A percentile compares a stretch with the other conserved stretches of the same genome.
These are phyloP conservation scores for Andrena hattorfiana DNA, from an alignment of 2,888 invertebrate species.

Conservation along the genomic window DNA sequence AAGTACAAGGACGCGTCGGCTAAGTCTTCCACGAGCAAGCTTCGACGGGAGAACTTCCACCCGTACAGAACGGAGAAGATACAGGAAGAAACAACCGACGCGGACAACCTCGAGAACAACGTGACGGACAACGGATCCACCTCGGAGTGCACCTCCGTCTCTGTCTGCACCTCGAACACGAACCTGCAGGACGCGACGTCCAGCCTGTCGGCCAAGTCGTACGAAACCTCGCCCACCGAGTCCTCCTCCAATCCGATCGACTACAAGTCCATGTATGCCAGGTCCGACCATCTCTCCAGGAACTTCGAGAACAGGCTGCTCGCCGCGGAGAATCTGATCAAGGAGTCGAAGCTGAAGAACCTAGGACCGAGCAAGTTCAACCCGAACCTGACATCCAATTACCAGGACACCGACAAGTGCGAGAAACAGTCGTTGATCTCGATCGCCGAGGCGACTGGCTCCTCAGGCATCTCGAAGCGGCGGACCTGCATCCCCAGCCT, in stretches of 20 bases:
- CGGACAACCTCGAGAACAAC: conserved; percentile 42
- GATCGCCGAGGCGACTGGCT: conserved; percentile 70
- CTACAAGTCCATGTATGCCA: conserved; percentile 64
- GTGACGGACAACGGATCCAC: conserved; percentile 47
- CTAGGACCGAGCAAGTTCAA: conserved; percentile 73
- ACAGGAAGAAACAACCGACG: conserved; percentile 76
- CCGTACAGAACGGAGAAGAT: conserved; percentile 79
- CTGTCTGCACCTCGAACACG: conserved; percentile 66
- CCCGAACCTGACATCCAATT: conserved; percentile 75
- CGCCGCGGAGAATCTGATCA: conserved; percentile 82
- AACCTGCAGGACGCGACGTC: conserved; percentile 71
- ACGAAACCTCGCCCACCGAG: conserved; percentile 78
- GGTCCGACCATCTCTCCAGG: conserved; percentile 62
- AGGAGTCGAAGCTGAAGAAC: conserved; percentile 80
- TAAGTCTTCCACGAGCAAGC: conserved; percentile 58
- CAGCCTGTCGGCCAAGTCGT: conserved; percentile 74
- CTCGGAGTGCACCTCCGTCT: conserved; percentile 69
- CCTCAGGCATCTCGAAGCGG: conserved; percentile 66
- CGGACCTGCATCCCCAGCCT: conserved; percentile 81
- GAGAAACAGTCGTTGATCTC: conserved; percentile 77
- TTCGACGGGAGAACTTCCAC: conserved; percentile 71
- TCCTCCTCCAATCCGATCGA: conserved; percentile 77
- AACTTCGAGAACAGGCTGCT: conserved; percentile 80
- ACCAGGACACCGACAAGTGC: conserved; percentile 79
- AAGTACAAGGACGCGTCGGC: conserved; percentile 74